Evolutionary conservation across 2,888 invertebrate genomes (phyloP).

Genomic region (Arge pagana): DNA sequence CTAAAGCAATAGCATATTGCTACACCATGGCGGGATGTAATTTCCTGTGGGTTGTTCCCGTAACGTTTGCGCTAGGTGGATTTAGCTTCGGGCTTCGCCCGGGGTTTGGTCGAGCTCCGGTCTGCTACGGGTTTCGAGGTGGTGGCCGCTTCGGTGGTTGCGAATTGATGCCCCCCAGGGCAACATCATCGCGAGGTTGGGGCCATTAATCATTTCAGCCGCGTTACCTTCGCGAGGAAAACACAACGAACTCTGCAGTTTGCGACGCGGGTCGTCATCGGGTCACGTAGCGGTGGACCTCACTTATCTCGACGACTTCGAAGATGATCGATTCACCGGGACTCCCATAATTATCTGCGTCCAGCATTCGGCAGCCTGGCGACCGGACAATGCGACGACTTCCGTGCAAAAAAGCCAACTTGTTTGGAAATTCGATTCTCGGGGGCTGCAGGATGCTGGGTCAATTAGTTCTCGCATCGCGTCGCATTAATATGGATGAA

Average conservation of each 20-base stretch:
- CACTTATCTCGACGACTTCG: too few relatives aligned
- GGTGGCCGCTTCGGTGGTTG: slow-evolving; percentile 12
- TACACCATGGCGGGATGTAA: slow-evolving; percentile 16
- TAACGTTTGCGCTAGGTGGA: not conserved
- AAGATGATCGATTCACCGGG: too few relatives aligned
- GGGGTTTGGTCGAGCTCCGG: not conserved
- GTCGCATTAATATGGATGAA: too few relatives aligned
- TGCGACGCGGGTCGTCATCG: slow-evolving; percentile 36
- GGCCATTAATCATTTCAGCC: slow-evolving; percentile 48
- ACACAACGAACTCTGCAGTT: slow-evolving; percentile 42
- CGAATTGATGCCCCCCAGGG: slow-evolving; percentile 47
- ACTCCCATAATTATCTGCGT: too few relatives aligned
- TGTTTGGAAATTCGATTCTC: too few relatives aligned
- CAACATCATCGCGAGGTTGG: slow-evolving; percentile 38
- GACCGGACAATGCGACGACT: too few relatives aligned
- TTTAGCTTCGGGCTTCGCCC: not conserved
- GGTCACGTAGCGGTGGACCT: too few relatives aligned
- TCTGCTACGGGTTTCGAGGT: slow-evolving; percentile 3
- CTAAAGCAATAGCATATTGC: not conserved
- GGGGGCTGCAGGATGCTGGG: too few relatives aligned
- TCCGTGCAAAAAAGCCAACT: too few relatives aligned
- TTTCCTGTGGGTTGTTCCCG: slow-evolving; percentile 21
- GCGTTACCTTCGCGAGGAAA: slow-evolving; percentile 48
- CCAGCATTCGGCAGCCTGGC: too few relatives aligned
- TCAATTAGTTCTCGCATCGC: too few relatives aligned